phyloP scores from a whole-genome alignment of 2,797 vertebrate species.

The Amazona ochrocephala region DNA sequence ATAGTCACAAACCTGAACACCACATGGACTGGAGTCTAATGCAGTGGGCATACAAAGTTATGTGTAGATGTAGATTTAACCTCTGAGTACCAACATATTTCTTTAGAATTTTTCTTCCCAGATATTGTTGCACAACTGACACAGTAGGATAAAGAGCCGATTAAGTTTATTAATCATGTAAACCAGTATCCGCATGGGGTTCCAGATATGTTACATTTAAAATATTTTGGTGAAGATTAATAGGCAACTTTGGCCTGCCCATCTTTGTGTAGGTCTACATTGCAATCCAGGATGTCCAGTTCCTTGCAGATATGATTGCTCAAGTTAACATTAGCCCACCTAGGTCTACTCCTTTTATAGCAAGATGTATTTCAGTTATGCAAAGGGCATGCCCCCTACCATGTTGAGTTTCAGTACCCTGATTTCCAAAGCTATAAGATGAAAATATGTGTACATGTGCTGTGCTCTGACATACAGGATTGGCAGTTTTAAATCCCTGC shows the following conservation, averaged over 20 bases:
- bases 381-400: background rate
- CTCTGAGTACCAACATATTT: background rate
- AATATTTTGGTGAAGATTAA: background rate
- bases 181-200: background rate
- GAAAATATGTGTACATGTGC: background rate
- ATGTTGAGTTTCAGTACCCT: rapidly evolving
- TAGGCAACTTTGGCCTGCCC: background rate
- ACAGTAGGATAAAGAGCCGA: background rate
- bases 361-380: background rate
- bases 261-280: rapidly evolving
- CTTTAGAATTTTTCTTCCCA: background rate
- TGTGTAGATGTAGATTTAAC: background rate
- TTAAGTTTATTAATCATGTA: background rate
- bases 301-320: background rate
- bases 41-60: background rate
- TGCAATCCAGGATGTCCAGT: background rate
- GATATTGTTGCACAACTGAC: background rate
- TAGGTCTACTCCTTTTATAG: background rate
- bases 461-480: background rate
- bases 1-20: background rate
- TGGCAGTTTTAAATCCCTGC: background rate
- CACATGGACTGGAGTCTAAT: background rate
- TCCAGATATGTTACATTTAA: background rate
- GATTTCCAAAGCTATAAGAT: background rate
- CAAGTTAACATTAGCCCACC: rapidly evolving